phyloP scores from a whole-genome alignment of 2,888 invertebrate species.

The Gymnosoma rotundatum region DNA sequence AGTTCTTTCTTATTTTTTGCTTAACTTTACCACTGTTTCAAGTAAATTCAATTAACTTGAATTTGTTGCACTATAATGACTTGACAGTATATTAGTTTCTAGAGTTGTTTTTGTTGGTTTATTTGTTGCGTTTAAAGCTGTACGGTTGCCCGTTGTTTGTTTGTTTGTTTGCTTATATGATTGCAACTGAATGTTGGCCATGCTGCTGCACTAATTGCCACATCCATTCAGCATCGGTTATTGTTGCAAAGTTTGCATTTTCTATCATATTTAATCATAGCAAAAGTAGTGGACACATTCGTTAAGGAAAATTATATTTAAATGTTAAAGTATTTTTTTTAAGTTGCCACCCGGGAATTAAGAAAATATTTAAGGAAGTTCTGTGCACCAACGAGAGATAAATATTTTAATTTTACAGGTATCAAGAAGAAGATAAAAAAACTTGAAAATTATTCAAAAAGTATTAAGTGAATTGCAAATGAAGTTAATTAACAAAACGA shows the following conservation, averaged over 20 bases:
- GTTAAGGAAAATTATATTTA: constrained; percentile 67
- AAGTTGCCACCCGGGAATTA: not conserved
- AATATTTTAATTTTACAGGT: constrained; percentile 16
- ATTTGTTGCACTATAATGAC: constrained; percentile 81
- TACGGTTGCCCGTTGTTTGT: too few relatives aligned
- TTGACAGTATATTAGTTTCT: constrained; percentile 71
- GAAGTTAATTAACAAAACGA: too few relatives aligned
- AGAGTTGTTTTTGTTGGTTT: constrained; percentile 8
- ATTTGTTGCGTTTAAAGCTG: constrained; percentile 30
- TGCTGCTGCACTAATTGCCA: constrained; percentile 19
- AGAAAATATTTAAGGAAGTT: not conserved
- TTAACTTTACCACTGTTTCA: constrained; percentile 9
- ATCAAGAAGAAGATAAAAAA: not conserved
- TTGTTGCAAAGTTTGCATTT: constrained; percentile 48
- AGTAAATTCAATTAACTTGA: constrained; percentile 75
- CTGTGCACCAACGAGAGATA: not conserved
- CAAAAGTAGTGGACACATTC: constrained; percentile 46
- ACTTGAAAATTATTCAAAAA: not conserved
- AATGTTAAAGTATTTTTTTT: constrained; percentile 53
- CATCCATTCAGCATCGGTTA: not conserved
- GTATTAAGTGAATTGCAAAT: too few relatives aligned
- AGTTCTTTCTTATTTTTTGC: not conserved
- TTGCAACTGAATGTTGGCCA: constrained; percentile 41
- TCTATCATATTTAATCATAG: constrained; percentile 34
- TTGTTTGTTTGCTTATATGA: constrained; percentile 27